Conservation (phyloP, 23 tunicate species). For the Clavelina lepadiformis region DNA sequence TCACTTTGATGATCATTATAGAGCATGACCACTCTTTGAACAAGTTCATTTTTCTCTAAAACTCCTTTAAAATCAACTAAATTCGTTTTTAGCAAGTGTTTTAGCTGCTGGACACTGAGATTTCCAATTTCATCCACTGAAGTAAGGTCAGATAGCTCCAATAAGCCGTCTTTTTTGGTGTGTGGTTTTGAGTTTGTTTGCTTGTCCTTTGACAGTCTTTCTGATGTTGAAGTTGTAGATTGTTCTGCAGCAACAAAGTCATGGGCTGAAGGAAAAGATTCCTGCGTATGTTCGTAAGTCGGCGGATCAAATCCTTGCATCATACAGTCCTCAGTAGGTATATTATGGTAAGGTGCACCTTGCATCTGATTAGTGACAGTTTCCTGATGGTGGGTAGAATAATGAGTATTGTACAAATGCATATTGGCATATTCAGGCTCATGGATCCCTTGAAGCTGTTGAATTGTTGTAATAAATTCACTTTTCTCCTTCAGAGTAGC, state of each 20-base stretch:
- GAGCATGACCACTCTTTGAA: conserved; percentile 20
- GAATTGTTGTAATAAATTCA: conserved; percentile 53
- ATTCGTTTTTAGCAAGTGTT: conserved; percentile 41
- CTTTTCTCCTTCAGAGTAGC: conserved; percentile 39
- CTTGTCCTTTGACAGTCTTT: not conserved
- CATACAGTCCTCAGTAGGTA: too few species aligned
- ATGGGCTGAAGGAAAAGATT: conserved; percentile 31
- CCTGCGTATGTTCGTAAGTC: conserved; percentile 27
- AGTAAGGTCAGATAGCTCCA: conserved; percentile 30
- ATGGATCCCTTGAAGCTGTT: conserved; percentile 11
- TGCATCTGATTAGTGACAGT: too few species aligned
- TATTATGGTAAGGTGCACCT: too few species aligned
- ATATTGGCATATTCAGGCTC: conserved; percentile 36
- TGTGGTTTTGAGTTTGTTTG: conserved; percentile 10
- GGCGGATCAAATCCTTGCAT: conserved; percentile 27
- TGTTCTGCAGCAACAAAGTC: conserved; percentile 1
- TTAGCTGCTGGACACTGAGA: conserved; percentile 29
- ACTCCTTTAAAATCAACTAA: conserved; percentile 58
- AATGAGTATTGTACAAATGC: too few species aligned
- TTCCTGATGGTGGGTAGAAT: too few species aligned
- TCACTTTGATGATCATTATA: conserved; percentile 36
- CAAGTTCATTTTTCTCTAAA: conserved; percentile 50
- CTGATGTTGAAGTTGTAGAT: not conserved
- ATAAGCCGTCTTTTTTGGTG: conserved; percentile 5
- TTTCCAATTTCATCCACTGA: conserved; percentile 24